These are phyloP conservation scores for Phortica variegata DNA, from an alignment of 1,140 invertebrate species.

Conservation along the genomic window DNA sequence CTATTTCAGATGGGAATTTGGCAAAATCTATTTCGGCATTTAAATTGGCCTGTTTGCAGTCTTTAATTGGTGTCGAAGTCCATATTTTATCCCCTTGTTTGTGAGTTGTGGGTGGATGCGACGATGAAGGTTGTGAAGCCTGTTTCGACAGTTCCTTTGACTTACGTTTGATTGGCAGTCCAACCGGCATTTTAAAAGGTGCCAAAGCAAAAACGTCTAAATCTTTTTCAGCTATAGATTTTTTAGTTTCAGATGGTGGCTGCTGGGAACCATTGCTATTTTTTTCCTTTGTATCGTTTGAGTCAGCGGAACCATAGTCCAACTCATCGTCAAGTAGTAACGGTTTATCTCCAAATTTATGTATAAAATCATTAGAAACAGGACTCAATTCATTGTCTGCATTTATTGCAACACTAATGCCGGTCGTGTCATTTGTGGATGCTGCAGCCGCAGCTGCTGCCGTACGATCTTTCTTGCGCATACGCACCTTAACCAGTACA, in stretches of 20 bases:
- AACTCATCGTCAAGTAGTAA: slow-evolving; percentile 78
- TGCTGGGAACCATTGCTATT: slow-evolving; percentile 48
- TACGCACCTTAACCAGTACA: slow-evolving; percentile 54
- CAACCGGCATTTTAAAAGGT: slow-evolving; percentile 66
- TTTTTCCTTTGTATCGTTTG: slow-evolving; percentile 21
- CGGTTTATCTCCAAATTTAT: slow-evolving; percentile 78
- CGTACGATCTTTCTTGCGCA: slow-evolving; percentile 49
- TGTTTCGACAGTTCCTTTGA: slow-evolving; percentile 10
- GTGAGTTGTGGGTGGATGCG: neutral
- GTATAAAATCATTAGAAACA: slow-evolving; percentile 60
- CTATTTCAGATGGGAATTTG: slow-evolving; percentile 31
- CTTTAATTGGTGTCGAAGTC: slow-evolving; percentile 50
- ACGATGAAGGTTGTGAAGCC: slow-evolving; percentile 14
- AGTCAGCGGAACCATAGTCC: slow-evolving; percentile 64
- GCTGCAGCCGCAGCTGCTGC: slow-evolving; percentile 25
- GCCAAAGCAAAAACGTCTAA: slow-evolving; percentile 75
- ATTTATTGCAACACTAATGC: slow-evolving; percentile 3
- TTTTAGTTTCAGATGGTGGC: slow-evolving; percentile 9
- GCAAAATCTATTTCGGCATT: slow-evolving; percentile 35
- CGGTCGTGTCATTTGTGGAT: neutral
- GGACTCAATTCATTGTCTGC: slow-evolving; percentile 48
- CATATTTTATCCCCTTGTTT: slow-evolving; percentile 32
- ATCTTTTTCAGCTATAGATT: slow-evolving; percentile 32
- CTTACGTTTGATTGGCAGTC: slow-evolving; percentile 48
- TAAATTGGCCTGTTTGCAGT: neutral